Evolutionary conservation across 2,888 invertebrate species (phyloP).

Genomic region (Dendrolimus pini): DNA sequence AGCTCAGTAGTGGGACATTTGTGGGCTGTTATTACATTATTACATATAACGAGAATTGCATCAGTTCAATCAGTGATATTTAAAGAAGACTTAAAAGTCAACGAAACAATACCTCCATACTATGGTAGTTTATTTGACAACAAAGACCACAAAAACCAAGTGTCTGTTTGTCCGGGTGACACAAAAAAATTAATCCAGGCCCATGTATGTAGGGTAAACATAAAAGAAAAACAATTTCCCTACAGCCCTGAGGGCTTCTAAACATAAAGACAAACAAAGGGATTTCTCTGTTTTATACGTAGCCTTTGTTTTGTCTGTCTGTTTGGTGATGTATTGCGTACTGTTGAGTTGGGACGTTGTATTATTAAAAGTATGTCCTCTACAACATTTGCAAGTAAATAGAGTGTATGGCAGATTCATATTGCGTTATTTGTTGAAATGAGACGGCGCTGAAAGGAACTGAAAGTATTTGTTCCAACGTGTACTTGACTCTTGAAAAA

Average conservation of each 20-base stretch:
- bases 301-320: slow-evolving; percentile 24
- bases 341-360: slow-evolving; percentile 17
- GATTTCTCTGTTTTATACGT: slow-evolving; percentile 12
- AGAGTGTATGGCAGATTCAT: slow-evolving; percentile 1
- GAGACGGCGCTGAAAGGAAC: too few relatives aligned
- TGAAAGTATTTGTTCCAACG: too few relatives aligned
- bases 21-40: too few relatives aligned
- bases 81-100: too few relatives aligned
- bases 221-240: slow-evolving; percentile 36
- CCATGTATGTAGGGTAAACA: not conserved
- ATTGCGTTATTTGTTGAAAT: slow-evolving; percentile 1
- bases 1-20: too few relatives aligned
- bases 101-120: not conserved
- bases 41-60: too few relatives aligned
- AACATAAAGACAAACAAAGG: slow-evolving; percentile 34
- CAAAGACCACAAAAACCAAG: not conserved
- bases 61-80: too few relatives aligned
- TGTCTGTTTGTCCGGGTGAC: not conserved
- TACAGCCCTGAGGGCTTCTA: slow-evolving; percentile 33
- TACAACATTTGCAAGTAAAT: slow-evolving; percentile 22
- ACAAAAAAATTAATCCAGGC: not conserved
- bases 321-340: slow-evolving; percentile 35
- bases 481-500: too few relatives aligned
- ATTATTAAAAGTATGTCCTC: slow-evolving; percentile 75
- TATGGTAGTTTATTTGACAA: not conserved